A percentile compares a stretch with the other conserved stretches of the same genome.
phyloP scores from a whole-genome alignment of 2,113 vertebrate species.

The Pterocles gutturalis region DNA sequence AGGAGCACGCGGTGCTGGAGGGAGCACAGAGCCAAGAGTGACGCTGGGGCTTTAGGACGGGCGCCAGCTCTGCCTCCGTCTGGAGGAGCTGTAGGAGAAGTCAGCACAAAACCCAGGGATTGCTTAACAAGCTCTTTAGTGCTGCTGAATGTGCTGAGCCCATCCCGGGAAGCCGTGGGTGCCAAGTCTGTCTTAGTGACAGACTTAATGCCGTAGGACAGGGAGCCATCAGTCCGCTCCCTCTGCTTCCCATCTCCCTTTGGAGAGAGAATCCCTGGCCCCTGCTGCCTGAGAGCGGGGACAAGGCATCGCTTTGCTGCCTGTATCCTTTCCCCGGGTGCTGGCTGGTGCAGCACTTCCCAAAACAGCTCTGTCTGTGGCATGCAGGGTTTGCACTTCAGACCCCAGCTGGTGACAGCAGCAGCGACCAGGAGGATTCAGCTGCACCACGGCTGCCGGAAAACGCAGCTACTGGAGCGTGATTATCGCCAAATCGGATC shows the following conservation, averaged over 20 bases:
- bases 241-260: neutral
- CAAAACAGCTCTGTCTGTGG: accelerated
- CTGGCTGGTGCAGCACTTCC: neutral
- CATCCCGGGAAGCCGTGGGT: accelerated
- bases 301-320: accelerated
- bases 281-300: neutral
- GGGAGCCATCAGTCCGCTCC: accelerated
- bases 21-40: neutral
- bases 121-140: neutral
- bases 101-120: neutral
- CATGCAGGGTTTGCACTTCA: accelerated
- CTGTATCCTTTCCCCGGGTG: neutral
- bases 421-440: accelerated
- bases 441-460: neutral
- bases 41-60: neutral
- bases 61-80: slow-evolving; percentile 15
- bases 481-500: accelerated
- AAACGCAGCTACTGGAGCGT: neutral
- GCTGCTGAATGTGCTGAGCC: neutral
- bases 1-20: too few species aligned
- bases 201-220: accelerated
- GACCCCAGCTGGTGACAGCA: accelerated
- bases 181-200: accelerated
- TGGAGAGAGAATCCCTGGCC: neutral
- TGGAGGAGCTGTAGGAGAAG: neutral